Conservation (phyloP, 1,140 invertebrate species). For the Archegozetes longisetosus region DNA sequence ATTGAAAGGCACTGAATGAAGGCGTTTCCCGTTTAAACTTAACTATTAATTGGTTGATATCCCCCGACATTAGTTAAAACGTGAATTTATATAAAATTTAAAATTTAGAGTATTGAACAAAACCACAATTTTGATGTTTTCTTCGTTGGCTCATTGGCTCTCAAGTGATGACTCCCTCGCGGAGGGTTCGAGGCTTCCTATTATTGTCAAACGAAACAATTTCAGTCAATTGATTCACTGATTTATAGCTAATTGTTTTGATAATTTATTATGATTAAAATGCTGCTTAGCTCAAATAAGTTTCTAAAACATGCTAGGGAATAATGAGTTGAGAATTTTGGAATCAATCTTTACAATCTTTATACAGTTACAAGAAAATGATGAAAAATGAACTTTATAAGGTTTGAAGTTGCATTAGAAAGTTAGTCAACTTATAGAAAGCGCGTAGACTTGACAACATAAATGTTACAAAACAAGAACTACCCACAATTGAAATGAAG, state of each 20-base stretch:
- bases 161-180: conserved; percentile 51
- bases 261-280: too few species aligned
- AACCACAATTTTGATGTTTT: conserved; percentile 36
- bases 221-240: too few species aligned
- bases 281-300: too few species aligned
- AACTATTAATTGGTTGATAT: background rate
- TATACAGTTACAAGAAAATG: too few species aligned
- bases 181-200: conserved; percentile 64
- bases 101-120: conserved; percentile 18
- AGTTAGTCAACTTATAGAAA: background rate
- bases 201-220: too few species aligned
- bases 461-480: background rate
- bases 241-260: too few species aligned
- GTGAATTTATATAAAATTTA: background rate
- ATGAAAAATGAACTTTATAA: too few species aligned
- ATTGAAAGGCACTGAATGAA: background rate
- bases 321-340: too few species aligned
- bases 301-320: too few species aligned
- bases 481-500: too few species aligned
- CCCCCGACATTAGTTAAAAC: background rate
- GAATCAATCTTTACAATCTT: too few species aligned
- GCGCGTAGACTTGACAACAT: background rate
- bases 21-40: background rate
- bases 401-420: background rate
- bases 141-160: conserved; percentile 47